Conservation (phyloP, 1,140 invertebrate genomes). For the Drosophila bocqueti region DNA sequence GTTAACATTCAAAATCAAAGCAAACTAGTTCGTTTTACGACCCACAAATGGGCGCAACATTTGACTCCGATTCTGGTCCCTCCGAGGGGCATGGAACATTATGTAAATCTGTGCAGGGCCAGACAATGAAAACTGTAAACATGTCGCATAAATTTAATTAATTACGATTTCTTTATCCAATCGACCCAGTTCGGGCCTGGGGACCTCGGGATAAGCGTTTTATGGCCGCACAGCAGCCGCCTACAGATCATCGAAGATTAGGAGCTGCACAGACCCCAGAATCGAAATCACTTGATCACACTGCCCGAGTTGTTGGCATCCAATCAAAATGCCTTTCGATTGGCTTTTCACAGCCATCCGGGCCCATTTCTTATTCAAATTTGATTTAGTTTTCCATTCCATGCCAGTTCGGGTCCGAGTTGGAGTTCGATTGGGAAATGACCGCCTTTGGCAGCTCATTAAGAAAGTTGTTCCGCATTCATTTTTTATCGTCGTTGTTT, state of each 20-base stretch:
- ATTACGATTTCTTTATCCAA: slow-evolving; percentile 83
- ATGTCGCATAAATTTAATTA: slow-evolving; percentile 84
- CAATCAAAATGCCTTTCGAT: slow-evolving; percentile 65
- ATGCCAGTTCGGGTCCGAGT: slow-evolving; percentile 6
- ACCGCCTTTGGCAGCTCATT: slow-evolving; percentile 81
- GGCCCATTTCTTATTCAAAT: slow-evolving; percentile 77
- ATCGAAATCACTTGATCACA: slow-evolving; percentile 73
- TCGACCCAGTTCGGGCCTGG: slow-evolving; percentile 62
- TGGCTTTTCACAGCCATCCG: slow-evolving; percentile 49
- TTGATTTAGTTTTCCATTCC: slow-evolving; percentile 71
- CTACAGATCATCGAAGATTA: slow-evolving; percentile 76
- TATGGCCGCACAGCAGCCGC: slow-evolving; percentile 80
- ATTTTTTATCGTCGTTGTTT: slow-evolving; percentile 80
- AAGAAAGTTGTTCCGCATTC: slow-evolving; percentile 83
- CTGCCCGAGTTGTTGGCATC: slow-evolving; percentile 50
- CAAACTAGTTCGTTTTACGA: slow-evolving; percentile 60
- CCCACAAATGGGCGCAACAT: slow-evolving; percentile 61
- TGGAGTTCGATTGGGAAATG: slow-evolving; percentile 13
- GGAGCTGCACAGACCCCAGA: slow-evolving; percentile 25
- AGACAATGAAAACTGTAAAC: slow-evolving; percentile 80
- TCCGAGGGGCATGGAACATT: slow-evolving; percentile 53
- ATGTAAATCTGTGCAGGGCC: slow-evolving; percentile 68
- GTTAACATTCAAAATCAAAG: slow-evolving; percentile 41
- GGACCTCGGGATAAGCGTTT: slow-evolving; percentile 59
- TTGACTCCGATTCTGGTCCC: slow-evolving; percentile 60